Conservation (phyloP, 2,797 vertebrate species). For the Acipenser ruthenus region DNA sequence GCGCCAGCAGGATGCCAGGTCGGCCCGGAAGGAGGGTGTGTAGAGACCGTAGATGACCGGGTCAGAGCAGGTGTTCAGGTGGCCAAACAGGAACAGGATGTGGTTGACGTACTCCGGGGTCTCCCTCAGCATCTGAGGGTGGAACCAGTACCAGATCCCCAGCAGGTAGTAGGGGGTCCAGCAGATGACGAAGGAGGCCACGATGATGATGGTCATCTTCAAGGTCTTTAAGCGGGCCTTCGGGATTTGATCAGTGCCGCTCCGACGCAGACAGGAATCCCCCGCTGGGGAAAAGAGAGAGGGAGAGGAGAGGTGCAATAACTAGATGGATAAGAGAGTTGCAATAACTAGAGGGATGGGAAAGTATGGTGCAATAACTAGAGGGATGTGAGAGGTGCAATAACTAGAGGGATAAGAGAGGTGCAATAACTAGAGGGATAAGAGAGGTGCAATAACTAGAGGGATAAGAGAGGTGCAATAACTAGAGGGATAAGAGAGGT, state of each 20-base stretch:
- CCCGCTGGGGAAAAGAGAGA: slow-evolving; percentile 13
- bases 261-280: slow-evolving; percentile 54
- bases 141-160: slow-evolving; percentile 89
- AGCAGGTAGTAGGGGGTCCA: slow-evolving; percentile 85
- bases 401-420: too few relatives aligned
- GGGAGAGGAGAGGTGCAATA: background rate
- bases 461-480: too few relatives aligned
- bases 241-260: slow-evolving; percentile 66
- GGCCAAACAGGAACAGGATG: slow-evolving; percentile 73
- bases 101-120: slow-evolving; percentile 77
- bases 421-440: too few relatives aligned
- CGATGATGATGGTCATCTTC: slow-evolving; percentile 81
- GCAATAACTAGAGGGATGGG: too few relatives aligned
- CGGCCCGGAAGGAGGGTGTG: slow-evolving; percentile 78
- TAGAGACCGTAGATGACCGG: slow-evolving; percentile 80
- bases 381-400: too few relatives aligned
- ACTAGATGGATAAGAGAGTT: too few relatives aligned
- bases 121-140: slow-evolving; percentile 63
- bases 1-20: slow-evolving; percentile 55
- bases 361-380: too few relatives aligned
- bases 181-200: slow-evolving; percentile 75
- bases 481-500: too few relatives aligned
- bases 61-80: slow-evolving; percentile 79
- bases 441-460: too few relatives aligned
- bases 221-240: slow-evolving; percentile 82